Evolutionary conservation across 2,888 invertebrate species (phyloP), one percentile per base, ranked within the genome.

Genomic region (Nephrotoma flavescens): DNA sequence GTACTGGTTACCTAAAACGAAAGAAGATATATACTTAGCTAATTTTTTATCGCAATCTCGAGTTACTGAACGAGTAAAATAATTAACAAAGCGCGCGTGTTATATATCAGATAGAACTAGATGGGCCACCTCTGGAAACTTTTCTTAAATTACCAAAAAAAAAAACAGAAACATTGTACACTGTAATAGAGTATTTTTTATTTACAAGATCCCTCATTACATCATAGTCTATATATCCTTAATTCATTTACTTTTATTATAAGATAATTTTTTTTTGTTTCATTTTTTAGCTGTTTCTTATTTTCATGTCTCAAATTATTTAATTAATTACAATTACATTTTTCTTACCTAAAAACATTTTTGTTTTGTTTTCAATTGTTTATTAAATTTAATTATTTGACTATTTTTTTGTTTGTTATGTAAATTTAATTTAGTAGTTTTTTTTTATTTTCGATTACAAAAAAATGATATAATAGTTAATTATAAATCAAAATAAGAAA

Each of bases 261-360:
- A 44, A 42, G 42, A 44, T 44, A 44, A n/a, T 44, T 42, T 85
- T 44, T 44, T 44, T 85, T n/a, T 19, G 15, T 85, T 85, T 85
- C 85, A 42, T 42, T 85, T 94, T 93, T 89, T 90, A 12, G 7
- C n/a, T 41, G 83, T 83, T 83, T 41, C 83, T 83, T 31, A 83
- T 41, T 45, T 86, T 71, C 87, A 57, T 87, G 86, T 88, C 47
- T 86, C 88, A 87, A 87, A 86, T 31, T 88, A 84, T 47, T 86
- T 87, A 31, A 52, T 44, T 41, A 71, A 71, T 71, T 71, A 71
- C 71, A 71, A 71, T 71, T 71, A 71, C 31, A 71, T 71, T 71
- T 83, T 87, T 85, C 86, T 87, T 86, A 87, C 87, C 87, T 87
- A 87, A 87, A 87, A 87, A 86, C 87, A 87, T 87, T 87, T 87